Percentiles rank a stretch among this genome's conserved stretches.
These are phyloP conservation scores for Decapterus maruadsi DNA, from an alignment of 2,797 vertebrate species.

Conservation along the genomic window DNA sequence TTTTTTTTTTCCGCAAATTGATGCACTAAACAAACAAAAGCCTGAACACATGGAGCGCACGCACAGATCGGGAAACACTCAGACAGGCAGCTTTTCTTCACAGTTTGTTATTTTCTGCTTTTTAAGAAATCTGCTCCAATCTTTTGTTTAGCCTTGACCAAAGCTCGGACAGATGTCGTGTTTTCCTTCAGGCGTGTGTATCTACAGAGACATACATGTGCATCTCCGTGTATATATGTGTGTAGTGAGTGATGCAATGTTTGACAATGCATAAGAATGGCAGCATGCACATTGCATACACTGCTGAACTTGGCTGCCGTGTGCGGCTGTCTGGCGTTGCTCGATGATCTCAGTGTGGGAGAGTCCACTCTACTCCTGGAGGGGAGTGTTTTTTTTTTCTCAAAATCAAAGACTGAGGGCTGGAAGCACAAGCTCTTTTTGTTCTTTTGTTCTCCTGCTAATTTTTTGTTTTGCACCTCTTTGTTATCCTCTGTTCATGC, in stretches of 20 bases:
- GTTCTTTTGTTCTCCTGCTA: conserved; percentile 8
- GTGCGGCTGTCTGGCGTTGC: conserved; percentile 10
- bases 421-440: conserved; percentile 3
- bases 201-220: conserved; percentile 27
- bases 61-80: conserved; percentile 2
- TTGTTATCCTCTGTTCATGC: not conserved
- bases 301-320: conserved; percentile 60
- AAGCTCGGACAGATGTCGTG: conserved; percentile 30
- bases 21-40: conserved; percentile 10
- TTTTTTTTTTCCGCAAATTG: not conserved
- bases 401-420: conserved; percentile 21
- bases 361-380: conserved; percentile 23
- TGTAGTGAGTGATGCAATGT: conserved; percentile 1
- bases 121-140: conserved; percentile 45
- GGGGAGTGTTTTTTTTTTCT: not conserved
- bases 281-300: conserved; percentile 30
- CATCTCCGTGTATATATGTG: conserved; percentile 26
- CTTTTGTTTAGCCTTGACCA: conserved; percentile 65
- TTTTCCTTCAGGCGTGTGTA: conserved; percentile 54
- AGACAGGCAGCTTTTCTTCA: conserved; percentile 16
- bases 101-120: conserved; percentile 49
- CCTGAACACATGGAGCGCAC: conserved; percentile 13
- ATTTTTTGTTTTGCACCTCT: not conserved
- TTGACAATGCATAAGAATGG: conserved; percentile 35
- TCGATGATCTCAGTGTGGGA: conserved; percentile 34